These are phyloP conservation scores for Sapayoa aenigma DNA, from an alignment of 2,113 vertebrate species.

Conservation along the genomic window DNA sequence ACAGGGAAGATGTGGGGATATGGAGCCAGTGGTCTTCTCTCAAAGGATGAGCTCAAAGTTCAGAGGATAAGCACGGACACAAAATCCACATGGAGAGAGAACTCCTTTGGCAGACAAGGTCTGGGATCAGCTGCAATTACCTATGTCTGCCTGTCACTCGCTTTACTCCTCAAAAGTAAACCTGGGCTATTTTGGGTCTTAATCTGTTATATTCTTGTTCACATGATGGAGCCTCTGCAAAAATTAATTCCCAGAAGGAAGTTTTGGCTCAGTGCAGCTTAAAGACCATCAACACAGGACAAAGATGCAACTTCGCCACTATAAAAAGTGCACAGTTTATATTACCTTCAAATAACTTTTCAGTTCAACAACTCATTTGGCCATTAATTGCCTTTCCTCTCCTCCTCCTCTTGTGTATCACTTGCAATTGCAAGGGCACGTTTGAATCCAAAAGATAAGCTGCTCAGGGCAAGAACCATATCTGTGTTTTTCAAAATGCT, in stretches of 20 bases:
- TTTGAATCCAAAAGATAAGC: slow-evolving; percentile 18
- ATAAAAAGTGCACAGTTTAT: not conserved
- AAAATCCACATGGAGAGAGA: not conserved
- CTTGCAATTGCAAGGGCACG: slow-evolving; percentile 1
- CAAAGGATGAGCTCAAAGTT: not conserved
- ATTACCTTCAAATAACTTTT: slow-evolving; percentile 51
- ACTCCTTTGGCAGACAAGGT: not conserved
- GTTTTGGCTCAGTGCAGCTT: not conserved
- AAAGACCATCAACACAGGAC: not conserved
- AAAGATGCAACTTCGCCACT: not conserved
- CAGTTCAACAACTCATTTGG: slow-evolving; percentile 26
- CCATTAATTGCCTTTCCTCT: slow-evolving; percentile 38
- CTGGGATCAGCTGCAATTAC: not conserved
- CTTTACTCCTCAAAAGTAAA: not conserved
- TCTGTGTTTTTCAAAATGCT: slow-evolving; percentile 18
- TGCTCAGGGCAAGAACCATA: slow-evolving; percentile 17
- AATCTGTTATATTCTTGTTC: not conserved
- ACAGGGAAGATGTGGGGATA: not conserved
- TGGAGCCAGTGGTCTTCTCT: not conserved
- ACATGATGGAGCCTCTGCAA: not conserved
- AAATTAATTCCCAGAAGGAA: not conserved
- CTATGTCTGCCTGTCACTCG: not conserved
- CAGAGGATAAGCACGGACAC: not conserved
- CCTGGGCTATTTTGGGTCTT: not conserved
- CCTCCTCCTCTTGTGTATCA: not conserved